Percentiles rank a stretch among this genome's conserved stretches.
These are phyloP conservation scores for Caenorhabditis inopinata DNA, from an alignment of 1,140 invertebrate genomes.

Conservation along the genomic window DNA sequence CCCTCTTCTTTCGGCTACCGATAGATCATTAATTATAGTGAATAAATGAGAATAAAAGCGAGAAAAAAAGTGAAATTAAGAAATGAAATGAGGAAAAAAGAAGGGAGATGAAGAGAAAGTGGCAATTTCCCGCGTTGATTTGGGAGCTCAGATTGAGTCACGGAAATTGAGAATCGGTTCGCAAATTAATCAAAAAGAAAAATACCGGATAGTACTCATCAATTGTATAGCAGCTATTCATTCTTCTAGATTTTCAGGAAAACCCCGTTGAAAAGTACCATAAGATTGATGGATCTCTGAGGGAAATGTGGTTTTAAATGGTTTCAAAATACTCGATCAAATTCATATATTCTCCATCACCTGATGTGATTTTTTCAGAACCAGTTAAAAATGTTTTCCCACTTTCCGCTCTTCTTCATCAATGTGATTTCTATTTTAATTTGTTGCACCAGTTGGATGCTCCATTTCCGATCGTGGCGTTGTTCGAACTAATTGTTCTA, in stretches of 20 bases:
- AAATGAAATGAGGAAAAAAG: not conserved
- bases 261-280: too few species aligned
- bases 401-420: too few species aligned
- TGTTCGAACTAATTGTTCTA: conserved; percentile 6
- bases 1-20: not conserved
- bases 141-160: not conserved
- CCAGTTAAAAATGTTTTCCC: not conserved
- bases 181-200: not conserved
- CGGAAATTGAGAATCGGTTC: conserved; percentile 7
- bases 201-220: not conserved
- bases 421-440: not conserved
- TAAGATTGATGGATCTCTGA: too few species aligned
- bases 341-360: too few species aligned
- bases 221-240: not conserved
- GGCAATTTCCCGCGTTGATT: not conserved
- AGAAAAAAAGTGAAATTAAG: conserved; percentile 20
- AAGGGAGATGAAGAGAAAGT: conserved; percentile 16
- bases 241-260: too few species aligned
- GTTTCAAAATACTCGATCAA: too few species aligned
- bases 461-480: not conserved
- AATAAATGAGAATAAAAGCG: not conserved
- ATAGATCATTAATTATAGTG: conserved; percentile 31
- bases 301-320: too few species aligned
- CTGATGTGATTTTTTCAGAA: too few species aligned
- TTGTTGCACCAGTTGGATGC: conserved; percentile 22